Base-by-base conservation (phyloP, 2,888 invertebrate genomes). In the Leuctra nigra region DNA sequence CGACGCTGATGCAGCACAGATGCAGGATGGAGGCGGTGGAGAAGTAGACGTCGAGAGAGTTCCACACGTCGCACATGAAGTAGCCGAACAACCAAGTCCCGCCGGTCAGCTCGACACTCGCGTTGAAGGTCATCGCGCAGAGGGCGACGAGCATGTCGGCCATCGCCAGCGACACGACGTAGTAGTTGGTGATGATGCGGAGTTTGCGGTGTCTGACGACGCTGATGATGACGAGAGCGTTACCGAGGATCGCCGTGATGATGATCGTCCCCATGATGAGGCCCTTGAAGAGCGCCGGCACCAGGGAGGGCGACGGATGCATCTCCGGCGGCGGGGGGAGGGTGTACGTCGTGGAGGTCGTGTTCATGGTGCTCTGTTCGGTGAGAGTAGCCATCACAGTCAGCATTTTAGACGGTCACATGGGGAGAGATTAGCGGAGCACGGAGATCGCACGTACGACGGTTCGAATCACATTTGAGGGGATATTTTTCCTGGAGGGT, bases 11-110 rank as follows among this genome's bases (percentile, higher is more conserved):
- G 73, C 94, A 95, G 70, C 94, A 95, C 54, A 96, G 77, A 71
- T 96, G 94, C 50, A 95, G 79, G 60, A 96, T 93, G 61, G 91
- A 92, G 4, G 92, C 93, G 53, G 87, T 93, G 64, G 86, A 91
- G 73, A 94, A 94, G 69, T 94, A 90, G 1, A 96, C 95, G 72
- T 96, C 95, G 62, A 94, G 80, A 33, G 92, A 89, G 72, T 93
- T 95, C 84, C 91, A 96, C 54, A 95, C 84, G 76, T 95, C 91
- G 77, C 95, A 96, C 85, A 94, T 89, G 66, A 87, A 76, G 66
- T 85, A 81, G 4, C 92, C 91, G 69, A 96, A 94, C 64, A 91
- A 76, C 96, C 96, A 96, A 66, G 75, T 77, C 46, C 91, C 88
- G 50, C 84, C 84, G 36, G 87, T 86, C 53, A 89, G 73, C 71